Percentiles rank a stretch among this genome's conserved stretches.
Evolutionary conservation across 1,140 invertebrate species (phyloP).

Genomic region (Lycorma delicatula): DNA sequence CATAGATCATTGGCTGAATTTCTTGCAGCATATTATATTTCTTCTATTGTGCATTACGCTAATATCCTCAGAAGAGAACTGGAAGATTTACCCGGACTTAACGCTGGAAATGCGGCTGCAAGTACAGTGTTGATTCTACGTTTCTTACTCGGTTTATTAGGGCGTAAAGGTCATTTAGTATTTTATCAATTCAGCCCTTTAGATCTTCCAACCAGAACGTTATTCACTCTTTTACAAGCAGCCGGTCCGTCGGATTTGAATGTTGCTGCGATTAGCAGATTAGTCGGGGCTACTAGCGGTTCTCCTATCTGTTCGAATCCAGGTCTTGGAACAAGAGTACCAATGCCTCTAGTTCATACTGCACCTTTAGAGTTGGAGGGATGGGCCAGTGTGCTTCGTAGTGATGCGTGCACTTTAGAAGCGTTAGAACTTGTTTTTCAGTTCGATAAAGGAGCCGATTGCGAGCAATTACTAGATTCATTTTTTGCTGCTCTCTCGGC

Average conservation of each 20-base stretch:
- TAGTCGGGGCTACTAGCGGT: conserved; percentile 13
- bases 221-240: conserved; percentile 42
- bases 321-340: conserved; percentile 30
- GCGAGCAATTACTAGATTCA: conserved; percentile 35
- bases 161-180: conserved; percentile 39
- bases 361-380: conserved; percentile 40
- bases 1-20: conserved; percentile 44
- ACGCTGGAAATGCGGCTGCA: conserved; percentile 10
- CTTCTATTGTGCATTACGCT: conserved; percentile 43
- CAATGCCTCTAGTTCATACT: conserved; percentile 39
- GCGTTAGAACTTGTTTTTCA: conserved; percentile 43
- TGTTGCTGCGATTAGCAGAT: conserved; percentile 34
- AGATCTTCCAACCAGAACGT: conserved; percentile 41
- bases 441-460: conserved; percentile 39
- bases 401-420: conserved; percentile 39
- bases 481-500: conserved; percentile 40
- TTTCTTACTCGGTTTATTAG: conserved; percentile 43
- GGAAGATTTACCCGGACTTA: conserved; percentile 40
- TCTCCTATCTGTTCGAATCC: conserved; percentile 9
- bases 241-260: conserved; percentile 43
- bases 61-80: conserved; percentile 44
- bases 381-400: conserved; percentile 41
- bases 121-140: conserved; percentile 35
- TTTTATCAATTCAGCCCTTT: conserved; percentile 42
- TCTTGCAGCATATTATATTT: conserved; percentile 46